Percentiles rank a stretch among this genome's conserved stretches.
Evolutionary conservation across 2,888 invertebrate species (phyloP).

Genomic region (Glomeris marginata): DNA sequence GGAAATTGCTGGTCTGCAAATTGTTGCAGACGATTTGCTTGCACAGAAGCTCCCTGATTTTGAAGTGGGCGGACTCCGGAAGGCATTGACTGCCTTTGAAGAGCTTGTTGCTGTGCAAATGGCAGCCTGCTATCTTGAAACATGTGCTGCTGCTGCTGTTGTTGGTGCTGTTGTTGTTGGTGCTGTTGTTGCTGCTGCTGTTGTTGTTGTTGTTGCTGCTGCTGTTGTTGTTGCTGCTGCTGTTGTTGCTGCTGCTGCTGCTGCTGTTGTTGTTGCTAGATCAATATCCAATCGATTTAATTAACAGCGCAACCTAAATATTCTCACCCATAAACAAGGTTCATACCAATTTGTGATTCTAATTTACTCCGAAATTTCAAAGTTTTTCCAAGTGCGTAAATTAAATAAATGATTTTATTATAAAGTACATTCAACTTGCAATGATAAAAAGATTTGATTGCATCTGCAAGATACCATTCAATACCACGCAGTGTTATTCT

Average conservation of each 20-base stretch:
- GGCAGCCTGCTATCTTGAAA: constrained; percentile 11
- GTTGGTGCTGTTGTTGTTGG: constrained; percentile 17
- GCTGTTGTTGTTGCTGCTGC: constrained; percentile 14
- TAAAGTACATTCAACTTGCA: too few relatives aligned
- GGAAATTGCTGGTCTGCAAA: constrained; percentile 10
- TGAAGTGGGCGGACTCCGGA: constrained; percentile 31
- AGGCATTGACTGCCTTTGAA: not conserved
- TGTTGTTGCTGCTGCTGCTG: constrained; percentile 8
- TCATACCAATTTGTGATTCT: too few relatives aligned
- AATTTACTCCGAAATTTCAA: too few relatives aligned
- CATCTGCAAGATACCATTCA: too few relatives aligned
- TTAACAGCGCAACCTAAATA: too few relatives aligned
- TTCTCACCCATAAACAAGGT: too few relatives aligned
- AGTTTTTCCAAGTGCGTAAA: too few relatives aligned
- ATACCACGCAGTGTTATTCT: too few relatives aligned
- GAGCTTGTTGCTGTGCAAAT: constrained; percentile 7
- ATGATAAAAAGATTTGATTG: too few relatives aligned
- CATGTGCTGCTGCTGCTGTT: constrained; percentile 18
- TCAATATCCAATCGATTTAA: too few relatives aligned
- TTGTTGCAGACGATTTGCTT: constrained; percentile 40
- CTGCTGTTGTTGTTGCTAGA: not conserved
- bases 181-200: constrained; percentile 17
- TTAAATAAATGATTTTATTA: too few relatives aligned
- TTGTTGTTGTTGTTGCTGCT: constrained; percentile 17
- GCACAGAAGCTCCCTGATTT: constrained; percentile 36